Percentiles rank a stretch among this genome's conserved stretches.
phyloP scores from a whole-genome alignment of 1,140 invertebrate species.

The Sogatella furcifera region DNA sequence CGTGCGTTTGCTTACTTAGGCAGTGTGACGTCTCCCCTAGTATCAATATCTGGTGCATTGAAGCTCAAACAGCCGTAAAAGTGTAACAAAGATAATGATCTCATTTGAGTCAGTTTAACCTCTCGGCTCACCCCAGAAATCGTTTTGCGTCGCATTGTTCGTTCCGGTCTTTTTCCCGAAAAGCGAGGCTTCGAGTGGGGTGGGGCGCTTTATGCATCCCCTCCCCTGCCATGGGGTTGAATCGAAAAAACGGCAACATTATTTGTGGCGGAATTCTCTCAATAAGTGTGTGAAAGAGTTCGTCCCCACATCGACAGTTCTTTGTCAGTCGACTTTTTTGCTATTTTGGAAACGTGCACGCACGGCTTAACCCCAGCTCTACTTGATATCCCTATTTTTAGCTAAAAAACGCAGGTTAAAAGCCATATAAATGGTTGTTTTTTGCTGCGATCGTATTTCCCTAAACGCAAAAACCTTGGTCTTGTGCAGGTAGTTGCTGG shows the following conservation, averaged over 20 bases:
- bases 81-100: slow-evolving; percentile 15
- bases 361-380: slow-evolving; percentile 15
- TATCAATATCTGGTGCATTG: slow-evolving; percentile 6
- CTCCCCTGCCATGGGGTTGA: not conserved
- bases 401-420: slow-evolving; percentile 21
- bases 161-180: not conserved
- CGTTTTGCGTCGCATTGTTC: slow-evolving; percentile 7
- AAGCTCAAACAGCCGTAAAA: slow-evolving; percentile 17
- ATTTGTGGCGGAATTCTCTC: slow-evolving; percentile 14
- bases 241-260: slow-evolving; percentile 10
- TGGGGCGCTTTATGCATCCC: not conserved
- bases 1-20: not conserved
- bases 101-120: slow-evolving; percentile 21
- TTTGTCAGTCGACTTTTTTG: slow-evolving; percentile 11
- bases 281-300: slow-evolving; percentile 15
- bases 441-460: not conserved
- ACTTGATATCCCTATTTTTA: slow-evolving; percentile 17
- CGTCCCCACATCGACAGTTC: slow-evolving; percentile 6
- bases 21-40: not conserved
- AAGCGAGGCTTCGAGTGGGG: not conserved
- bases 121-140: slow-evolving; percentile 17
- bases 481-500: too few relatives aligned
- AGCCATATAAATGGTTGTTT: slow-evolving; percentile 23
- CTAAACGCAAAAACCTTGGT: too few relatives aligned
- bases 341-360: slow-evolving; percentile 18